Percentiles rank a stretch among this genome's conserved stretches.
Evolutionary conservation across 2,888 invertebrate genomes (phyloP).

Genomic region (Smittia sp.): DNA sequence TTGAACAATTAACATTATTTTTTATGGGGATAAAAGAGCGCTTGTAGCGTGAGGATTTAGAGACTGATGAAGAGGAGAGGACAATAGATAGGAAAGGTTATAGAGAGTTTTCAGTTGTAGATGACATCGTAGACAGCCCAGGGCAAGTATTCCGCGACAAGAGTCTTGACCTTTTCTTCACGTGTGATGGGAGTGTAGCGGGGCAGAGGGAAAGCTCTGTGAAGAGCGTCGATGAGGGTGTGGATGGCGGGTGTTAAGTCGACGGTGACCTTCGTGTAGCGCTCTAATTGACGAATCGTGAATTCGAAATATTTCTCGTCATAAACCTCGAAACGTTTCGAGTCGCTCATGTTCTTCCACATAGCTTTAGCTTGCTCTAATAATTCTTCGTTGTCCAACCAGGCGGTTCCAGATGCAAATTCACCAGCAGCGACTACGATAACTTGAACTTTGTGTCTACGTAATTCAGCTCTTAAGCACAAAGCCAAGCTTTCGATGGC

Average conservation of each 20-base stretch:
- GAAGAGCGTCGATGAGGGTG: conserved; percentile 72
- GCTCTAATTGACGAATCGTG: conserved; percentile 74
- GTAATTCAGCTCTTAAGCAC: conserved; percentile 76
- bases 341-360: conserved; percentile 75
- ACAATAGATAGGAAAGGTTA: background rate
- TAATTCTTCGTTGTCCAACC: conserved; percentile 68
- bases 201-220: conserved; percentile 76
- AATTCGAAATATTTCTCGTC: conserved; percentile 81
- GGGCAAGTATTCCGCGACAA: conserved; percentile 78
- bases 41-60: background rate
- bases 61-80: background rate
- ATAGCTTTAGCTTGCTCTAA: conserved; percentile 73
- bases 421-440: conserved; percentile 82
- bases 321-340: conserved; percentile 68
- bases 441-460: conserved; percentile 76
- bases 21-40: background rate
- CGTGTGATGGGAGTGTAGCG: conserved; percentile 81
- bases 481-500: conserved; percentile 78
- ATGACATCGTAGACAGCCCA: conserved; percentile 76
- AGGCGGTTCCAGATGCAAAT: conserved; percentile 75
- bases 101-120: conserved; percentile 52
- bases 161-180: conserved; percentile 73
- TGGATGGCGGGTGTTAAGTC: conserved; percentile 74
- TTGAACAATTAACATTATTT: conserved; percentile 1
- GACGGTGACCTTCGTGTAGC: conserved; percentile 70